Conservation (phyloP, 2,113 vertebrate species). For the Barnardius zonarius region DNA sequence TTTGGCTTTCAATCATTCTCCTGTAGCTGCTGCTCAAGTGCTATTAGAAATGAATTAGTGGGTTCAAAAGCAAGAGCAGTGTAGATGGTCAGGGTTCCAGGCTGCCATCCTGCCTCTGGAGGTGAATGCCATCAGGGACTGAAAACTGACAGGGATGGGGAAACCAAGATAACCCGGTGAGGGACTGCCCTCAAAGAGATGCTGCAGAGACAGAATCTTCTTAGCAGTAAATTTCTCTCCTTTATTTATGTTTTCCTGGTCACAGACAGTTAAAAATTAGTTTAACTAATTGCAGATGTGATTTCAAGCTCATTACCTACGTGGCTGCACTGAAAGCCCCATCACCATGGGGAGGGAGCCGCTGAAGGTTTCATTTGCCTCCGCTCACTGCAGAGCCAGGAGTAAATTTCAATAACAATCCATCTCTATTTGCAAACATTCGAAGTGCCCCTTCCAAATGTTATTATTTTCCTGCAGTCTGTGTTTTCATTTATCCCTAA, state of each 20-base stretch:
- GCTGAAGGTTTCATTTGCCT: not conserved
- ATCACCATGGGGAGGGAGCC: not conserved
- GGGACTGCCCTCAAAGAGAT: not conserved
- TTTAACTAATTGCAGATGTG: not conserved
- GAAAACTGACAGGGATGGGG: not conserved
- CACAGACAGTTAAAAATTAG: not conserved
- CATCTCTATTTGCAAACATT: not conserved
- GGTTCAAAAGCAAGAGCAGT: not conserved
- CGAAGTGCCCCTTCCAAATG: not conserved
- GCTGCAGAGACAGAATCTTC: not conserved
- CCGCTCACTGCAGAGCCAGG: not conserved
- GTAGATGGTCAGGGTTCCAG: accelerated
- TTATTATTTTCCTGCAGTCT: not conserved
- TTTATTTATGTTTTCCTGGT: not conserved
- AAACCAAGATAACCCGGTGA: accelerated
- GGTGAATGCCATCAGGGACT: not conserved
- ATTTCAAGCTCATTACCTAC: not conserved
- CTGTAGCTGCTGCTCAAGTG: not conserved
- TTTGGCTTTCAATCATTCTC: not conserved
- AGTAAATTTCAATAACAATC: not conserved
- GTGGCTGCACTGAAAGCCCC: not conserved
- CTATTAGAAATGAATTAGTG: not conserved
- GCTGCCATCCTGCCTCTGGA: not conserved
- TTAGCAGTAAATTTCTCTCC: not conserved
- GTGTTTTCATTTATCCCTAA: not conserved